phyloP scores from a whole-genome alignment of 2,797 vertebrate species.

The Melanotaenia nigrans region DNA sequence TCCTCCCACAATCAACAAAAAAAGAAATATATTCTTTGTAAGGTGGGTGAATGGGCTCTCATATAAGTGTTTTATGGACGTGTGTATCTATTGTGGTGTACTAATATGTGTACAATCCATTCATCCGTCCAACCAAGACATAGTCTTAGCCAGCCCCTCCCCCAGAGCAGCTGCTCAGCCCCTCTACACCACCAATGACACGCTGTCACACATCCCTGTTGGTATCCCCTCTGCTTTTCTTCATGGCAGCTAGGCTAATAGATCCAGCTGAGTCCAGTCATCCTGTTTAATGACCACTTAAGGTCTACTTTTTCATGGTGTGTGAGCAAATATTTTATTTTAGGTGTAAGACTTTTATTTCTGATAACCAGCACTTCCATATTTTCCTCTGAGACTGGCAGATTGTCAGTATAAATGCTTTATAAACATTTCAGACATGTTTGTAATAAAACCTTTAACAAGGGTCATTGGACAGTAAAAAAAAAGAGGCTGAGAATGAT shows the following conservation, averaged over 20 bases:
- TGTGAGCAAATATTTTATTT: background rate
- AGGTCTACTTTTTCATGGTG: background rate
- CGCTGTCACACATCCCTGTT: constrained; percentile 59
- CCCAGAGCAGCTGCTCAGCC: constrained; percentile 70
- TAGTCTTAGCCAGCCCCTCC: constrained; percentile 53
- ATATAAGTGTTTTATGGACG: constrained; percentile 21
- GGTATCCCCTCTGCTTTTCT: constrained; percentile 18
- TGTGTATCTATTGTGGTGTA: constrained; percentile 29
- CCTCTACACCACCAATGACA: constrained; percentile 39
- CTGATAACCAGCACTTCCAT: background rate
- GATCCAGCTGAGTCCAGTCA: constrained; percentile 34
- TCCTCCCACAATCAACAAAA: constrained; percentile 1
- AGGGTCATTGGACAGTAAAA: background rate
- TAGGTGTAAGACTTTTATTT: background rate
- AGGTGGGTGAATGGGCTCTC: constrained; percentile 6
- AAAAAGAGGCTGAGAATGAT: background rate
- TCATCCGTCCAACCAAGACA: constrained; percentile 22
- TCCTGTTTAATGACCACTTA: background rate
- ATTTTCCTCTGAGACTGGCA: background rate
- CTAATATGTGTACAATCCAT: constrained; percentile 46
- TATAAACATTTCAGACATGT: background rate
- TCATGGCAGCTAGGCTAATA: constrained; percentile 41
- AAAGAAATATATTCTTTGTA: constrained; percentile 7
- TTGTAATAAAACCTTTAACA: background rate
- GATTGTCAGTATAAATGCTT: background rate